These are phyloP conservation scores for Melipona beecheii DNA, from an alignment of 2,888 invertebrate genomes.

Conservation along the genomic window DNA sequence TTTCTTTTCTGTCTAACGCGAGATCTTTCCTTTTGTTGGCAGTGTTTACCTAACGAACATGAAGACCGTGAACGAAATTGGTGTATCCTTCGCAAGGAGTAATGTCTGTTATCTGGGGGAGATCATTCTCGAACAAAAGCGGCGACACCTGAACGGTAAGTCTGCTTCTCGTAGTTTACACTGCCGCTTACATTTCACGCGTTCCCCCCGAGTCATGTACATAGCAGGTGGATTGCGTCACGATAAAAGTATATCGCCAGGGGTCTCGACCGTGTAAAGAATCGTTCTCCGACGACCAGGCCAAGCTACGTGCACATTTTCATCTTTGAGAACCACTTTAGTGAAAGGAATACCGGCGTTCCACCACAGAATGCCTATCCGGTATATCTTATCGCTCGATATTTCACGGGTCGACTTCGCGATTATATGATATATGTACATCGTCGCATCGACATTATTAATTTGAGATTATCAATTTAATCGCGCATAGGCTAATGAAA, in stretches of 20 bases:
- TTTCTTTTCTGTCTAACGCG: not conserved
- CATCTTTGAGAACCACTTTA: slow-evolving; percentile 60
- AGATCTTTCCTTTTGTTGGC: slow-evolving; percentile 27
- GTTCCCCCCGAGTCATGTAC: slow-evolving; percentile 20
- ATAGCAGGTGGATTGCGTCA: slow-evolving; percentile 69
- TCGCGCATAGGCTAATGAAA: not conserved
- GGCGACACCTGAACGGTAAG: slow-evolving; percentile 58
- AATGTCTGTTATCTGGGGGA: slow-evolving; percentile 79
- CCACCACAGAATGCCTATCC: slow-evolving; percentile 51
- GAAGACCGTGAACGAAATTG: slow-evolving; percentile 79
- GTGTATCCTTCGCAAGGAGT: slow-evolving; percentile 71
- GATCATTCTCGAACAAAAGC: slow-evolving; percentile 73
- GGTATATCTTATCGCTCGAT: slow-evolving; percentile 53
- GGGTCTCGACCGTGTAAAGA: slow-evolving; percentile 58
- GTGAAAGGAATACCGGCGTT: slow-evolving; percentile 74
- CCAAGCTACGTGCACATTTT: not conserved
- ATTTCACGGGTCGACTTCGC: slow-evolving; percentile 35
- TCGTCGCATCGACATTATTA: too few species aligned
- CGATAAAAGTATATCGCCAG: slow-evolving; percentile 52
- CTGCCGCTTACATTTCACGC: slow-evolving; percentile 53
- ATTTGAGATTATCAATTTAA: too few species aligned
- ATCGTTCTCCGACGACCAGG: slow-evolving; percentile 31
- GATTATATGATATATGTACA: slow-evolving; percentile 23
- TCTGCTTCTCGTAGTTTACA: slow-evolving; percentile 11
- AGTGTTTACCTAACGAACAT: slow-evolving; percentile 76